These are phyloP conservation scores for Hypercompe scribonia DNA, from an alignment of 2,888 invertebrate species.

Conservation along the genomic window DNA sequence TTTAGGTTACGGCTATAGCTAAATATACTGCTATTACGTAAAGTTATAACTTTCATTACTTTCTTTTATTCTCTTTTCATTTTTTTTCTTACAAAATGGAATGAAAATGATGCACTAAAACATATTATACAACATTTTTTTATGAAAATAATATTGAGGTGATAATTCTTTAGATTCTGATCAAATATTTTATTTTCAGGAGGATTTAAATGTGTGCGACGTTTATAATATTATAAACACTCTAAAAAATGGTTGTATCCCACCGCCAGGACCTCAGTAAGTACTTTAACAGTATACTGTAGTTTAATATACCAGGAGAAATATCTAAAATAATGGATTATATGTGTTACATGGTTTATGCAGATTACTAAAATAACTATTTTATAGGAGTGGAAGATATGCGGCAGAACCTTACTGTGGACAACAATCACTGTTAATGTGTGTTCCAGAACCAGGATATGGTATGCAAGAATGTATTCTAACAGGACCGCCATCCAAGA, in stretches of 20 bases:
- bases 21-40: too few relatives aligned
- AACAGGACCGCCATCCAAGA: background rate
- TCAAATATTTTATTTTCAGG: conserved; percentile 56
- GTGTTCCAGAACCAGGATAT: conserved; percentile 67
- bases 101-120: too few relatives aligned
- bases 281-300: conserved; percentile 40
- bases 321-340: background rate
- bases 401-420: conserved; percentile 68
- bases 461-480: conserved; percentile 55
- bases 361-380: background rate
- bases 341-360: background rate
- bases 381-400: conserved; percentile 69
- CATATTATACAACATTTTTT: background rate
- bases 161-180: background rate
- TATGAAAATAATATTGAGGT: background rate
- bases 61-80: too few relatives aligned
- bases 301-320: background rate
- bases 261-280: conserved; percentile 75
- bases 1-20: background rate
- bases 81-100: background rate
- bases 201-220: conserved; percentile 69
- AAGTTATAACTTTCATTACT: background rate
- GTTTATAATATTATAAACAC: conserved; percentile 71
- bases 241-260: conserved; percentile 69
- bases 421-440: conserved; percentile 54